phyloP scores from a whole-genome alignment of 1,140 invertebrate species.

The Papilio glaucus region DNA sequence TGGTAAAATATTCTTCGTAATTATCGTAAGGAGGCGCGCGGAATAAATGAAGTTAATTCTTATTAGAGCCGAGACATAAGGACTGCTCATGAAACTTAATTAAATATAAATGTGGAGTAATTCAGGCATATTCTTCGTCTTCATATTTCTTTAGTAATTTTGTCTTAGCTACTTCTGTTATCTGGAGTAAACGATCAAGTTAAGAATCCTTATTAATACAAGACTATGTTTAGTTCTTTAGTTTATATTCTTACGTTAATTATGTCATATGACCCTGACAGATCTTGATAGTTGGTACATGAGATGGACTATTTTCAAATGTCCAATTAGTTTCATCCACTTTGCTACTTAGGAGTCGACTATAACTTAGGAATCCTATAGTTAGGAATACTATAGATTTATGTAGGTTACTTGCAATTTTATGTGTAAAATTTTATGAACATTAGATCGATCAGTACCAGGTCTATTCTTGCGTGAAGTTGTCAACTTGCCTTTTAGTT shows the following conservation, averaged over 20 bases:
- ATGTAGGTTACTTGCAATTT: no score
- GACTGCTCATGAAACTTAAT: slow-evolving; percentile 21
- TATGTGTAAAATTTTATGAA: no score
- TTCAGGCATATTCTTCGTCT: slow-evolving; percentile 5
- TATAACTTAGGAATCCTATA: no score
- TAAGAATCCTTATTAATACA: background rate
- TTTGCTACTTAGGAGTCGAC: no score
- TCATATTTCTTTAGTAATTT: slow-evolving; percentile 14
- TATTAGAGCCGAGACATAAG: slow-evolving; percentile 10
- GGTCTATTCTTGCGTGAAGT: no score
- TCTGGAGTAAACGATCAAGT: background rate
- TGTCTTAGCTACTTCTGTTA: background rate
- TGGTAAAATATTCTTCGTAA: background rate
- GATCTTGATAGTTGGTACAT: no score
- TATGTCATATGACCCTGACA: background rate
- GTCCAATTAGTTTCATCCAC: no score
- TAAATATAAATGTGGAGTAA: slow-evolving; percentile 24
- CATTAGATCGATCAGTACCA: no score
- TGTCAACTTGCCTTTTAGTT: no score
- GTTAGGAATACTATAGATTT: no score
- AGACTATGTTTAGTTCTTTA: background rate
- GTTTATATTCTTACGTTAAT: background rate
- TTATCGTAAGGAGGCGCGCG: slow-evolving; percentile 10
- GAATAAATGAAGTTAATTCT: slow-evolving; percentile 21
- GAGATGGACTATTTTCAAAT: no score